Conservation (phyloP, 2,797 vertebrate species). For the Phataginus tricuspis region DNA sequence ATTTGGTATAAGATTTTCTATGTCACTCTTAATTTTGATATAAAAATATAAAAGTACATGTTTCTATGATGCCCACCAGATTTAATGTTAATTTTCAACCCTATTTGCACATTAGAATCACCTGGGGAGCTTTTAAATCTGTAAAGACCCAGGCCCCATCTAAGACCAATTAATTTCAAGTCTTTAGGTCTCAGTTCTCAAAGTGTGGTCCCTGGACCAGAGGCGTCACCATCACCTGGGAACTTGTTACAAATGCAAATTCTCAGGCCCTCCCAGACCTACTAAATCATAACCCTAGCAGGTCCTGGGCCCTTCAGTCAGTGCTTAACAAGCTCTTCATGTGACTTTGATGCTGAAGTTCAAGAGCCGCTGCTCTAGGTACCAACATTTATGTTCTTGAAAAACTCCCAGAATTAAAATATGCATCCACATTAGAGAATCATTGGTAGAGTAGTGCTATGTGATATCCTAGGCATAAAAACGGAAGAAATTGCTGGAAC, state of each 20-base stretch:
- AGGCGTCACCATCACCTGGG: not conserved
- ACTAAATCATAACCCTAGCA: not conserved
- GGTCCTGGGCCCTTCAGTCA: not conserved
- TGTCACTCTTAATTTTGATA: not conserved
- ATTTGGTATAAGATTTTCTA: slow-evolving; percentile 19
- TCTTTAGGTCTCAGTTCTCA: not conserved
- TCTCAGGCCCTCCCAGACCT: not conserved
- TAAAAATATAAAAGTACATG: not conserved
- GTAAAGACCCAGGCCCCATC: not conserved
- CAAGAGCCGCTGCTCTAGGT: not conserved
- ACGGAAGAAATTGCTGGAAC: not conserved
- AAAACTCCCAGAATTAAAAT: slow-evolving; percentile 18
- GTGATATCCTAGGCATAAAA: not conserved
- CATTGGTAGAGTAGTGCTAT: not conserved
- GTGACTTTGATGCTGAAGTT: not conserved
- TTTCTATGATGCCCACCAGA: too few relatives aligned
- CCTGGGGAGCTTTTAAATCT: not conserved
- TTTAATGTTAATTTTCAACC: not conserved
- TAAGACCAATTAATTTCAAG: not conserved
- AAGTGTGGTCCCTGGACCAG: not conserved
- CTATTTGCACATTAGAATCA: not conserved
- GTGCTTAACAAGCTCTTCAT: not conserved
- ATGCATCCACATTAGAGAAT: not conserved
- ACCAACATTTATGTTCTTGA: not conserved
- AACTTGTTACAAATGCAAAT: not conserved